Percentiles rank a stretch among this genome's conserved stretches.
Evolutionary conservation across 2,888 invertebrate species (phyloP).

Genomic region (Torymus aiolomorphi): DNA sequence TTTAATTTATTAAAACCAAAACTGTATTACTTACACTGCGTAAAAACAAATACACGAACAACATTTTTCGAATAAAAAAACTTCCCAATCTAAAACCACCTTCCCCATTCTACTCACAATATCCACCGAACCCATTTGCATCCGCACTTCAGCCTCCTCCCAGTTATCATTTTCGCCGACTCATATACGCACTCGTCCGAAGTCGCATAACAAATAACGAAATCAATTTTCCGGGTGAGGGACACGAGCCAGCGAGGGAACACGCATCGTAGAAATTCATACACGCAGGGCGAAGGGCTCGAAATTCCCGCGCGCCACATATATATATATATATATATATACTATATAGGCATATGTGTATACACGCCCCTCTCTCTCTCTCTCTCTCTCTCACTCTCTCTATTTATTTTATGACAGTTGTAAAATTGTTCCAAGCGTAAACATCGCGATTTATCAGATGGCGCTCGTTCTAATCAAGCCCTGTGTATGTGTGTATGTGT

Average conservation of each 20-base stretch:
- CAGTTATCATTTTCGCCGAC: neutral
- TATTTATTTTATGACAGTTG: conserved; percentile 32
- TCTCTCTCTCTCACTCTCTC: conserved; percentile 26
- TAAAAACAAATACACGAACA: too few relatives aligned
- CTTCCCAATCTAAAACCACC: too few relatives aligned
- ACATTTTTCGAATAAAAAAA: too few relatives aligned
- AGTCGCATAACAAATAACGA: conserved; percentile 57
- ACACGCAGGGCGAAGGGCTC: too few relatives aligned
- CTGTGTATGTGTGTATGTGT: conserved; percentile 1
- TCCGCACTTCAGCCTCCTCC: too few relatives aligned
- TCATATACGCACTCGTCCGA: neutral
- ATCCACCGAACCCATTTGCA: too few relatives aligned
- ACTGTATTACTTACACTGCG: too few relatives aligned
- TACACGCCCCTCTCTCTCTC: neutral
- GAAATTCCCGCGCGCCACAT: too few relatives aligned
- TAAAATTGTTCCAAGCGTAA: conserved; percentile 15
- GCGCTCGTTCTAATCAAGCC: conserved; percentile 28
- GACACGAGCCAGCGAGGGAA: neutral
- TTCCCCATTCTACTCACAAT: too few relatives aligned
- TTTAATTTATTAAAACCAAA: too few relatives aligned
- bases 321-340: too few relatives aligned
- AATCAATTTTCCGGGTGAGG: conserved; percentile 59
- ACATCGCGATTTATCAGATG: conserved; percentile 22
- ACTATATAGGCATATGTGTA: too few relatives aligned
- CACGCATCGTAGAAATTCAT: neutral